phyloP scores from a whole-genome alignment of 2,113 vertebrate genomes.

The Pyrgilauda ruficollis region DNA sequence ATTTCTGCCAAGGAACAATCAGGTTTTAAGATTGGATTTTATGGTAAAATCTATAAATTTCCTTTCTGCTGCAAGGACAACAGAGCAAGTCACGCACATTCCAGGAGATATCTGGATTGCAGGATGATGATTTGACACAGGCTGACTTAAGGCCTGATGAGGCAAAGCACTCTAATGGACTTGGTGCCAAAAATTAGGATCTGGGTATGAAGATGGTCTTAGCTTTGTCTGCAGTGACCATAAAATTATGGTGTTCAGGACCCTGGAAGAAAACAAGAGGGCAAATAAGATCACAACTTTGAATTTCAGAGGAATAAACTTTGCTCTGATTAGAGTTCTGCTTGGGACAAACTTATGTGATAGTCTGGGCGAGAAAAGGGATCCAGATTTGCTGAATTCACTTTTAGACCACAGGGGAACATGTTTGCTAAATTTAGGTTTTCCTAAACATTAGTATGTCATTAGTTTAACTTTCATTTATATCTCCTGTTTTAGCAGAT shows the following conservation, averaged over 20 bases:
- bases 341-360: neutral
- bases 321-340: neutral
- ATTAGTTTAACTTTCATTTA: neutral
- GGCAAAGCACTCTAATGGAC: neutral
- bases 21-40: neutral
- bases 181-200: neutral
- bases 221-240: neutral
- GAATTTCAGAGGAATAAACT: neutral
- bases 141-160: neutral
- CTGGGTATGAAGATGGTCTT: neutral
- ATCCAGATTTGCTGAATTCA: neutral
- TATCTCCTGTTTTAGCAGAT: neutral
- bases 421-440: neutral
- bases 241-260: neutral
- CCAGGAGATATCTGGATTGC: neutral
- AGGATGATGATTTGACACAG: neutral
- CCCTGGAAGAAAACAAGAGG: neutral
- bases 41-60: neutral
- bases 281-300: neutral
- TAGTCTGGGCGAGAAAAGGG: neutral
- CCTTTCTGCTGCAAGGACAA: neutral
- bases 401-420: neutral
- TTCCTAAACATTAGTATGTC: neutral
- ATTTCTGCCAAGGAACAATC: neutral
- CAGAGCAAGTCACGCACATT: neutral